phyloP scores from a whole-genome alignment of 2,113 vertebrate genomes.

The Rousettus leschenaultii region DNA sequence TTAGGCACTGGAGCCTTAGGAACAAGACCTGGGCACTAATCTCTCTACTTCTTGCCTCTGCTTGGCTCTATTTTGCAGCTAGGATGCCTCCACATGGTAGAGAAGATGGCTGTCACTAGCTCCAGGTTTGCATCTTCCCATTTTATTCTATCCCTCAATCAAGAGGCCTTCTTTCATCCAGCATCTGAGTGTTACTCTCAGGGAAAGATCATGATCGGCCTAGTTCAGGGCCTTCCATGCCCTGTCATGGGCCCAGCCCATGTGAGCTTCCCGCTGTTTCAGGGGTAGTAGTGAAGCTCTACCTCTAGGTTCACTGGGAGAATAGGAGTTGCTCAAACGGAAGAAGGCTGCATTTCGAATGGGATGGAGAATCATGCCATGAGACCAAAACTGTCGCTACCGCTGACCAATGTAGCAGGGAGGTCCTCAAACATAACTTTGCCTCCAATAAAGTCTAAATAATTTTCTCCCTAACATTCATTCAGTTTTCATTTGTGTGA shows the following conservation, averaged over 20 bases:
- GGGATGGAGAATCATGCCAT: not conserved
- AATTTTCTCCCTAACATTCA: not conserved
- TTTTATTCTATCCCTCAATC: not conserved
- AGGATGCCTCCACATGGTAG: not conserved
- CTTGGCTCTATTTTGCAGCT: not conserved
- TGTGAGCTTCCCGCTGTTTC: not conserved
- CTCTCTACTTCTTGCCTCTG: not conserved
- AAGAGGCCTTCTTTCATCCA: not conserved
- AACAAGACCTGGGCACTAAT: not conserved
- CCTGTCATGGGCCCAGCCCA: too few relatives aligned
- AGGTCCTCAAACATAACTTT: not conserved
- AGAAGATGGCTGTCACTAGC: not conserved
- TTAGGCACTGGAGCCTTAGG: not conserved
- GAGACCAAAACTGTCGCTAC: not conserved
- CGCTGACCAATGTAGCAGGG: not conserved
- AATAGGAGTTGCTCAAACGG: not conserved
- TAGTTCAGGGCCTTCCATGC: rapidly evolving
- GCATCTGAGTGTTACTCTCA: not conserved
- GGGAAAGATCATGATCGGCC: not conserved
- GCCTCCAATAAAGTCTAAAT: not conserved
- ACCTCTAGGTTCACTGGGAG: not conserved
- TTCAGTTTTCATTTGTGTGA: not conserved
- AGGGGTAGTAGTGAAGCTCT: not conserved
- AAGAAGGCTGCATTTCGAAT: not conserved
- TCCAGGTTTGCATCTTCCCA: not conserved